Evolutionary conservation across 2,797 vertebrate genomes (phyloP).

Genomic region (Dermochelys coriacea): DNA sequence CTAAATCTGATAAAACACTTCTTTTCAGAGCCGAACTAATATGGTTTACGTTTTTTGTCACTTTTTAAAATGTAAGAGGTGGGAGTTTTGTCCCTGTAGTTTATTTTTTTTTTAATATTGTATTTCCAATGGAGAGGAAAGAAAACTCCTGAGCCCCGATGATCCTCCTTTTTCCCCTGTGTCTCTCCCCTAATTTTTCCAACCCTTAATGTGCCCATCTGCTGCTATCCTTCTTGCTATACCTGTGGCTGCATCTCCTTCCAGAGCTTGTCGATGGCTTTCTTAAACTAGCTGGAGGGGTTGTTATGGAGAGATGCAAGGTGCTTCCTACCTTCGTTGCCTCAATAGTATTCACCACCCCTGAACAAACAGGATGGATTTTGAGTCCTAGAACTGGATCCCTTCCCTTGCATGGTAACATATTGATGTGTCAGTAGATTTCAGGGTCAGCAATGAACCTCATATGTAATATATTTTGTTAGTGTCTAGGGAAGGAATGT

Average conservation of each 20-base stretch:
- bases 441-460: background rate
- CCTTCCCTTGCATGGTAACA: background rate
- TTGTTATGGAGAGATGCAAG: background rate
- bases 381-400: background rate
- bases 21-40: background rate
- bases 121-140: background rate
- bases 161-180: background rate
- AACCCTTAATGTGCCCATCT: background rate
- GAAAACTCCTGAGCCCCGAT: background rate
- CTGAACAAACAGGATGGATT: constrained; percentile 5
- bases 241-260: background rate
- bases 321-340: background rate
- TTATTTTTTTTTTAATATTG: background rate
- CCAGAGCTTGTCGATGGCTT: background rate
- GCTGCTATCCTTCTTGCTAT: background rate
- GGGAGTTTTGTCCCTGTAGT: background rate
- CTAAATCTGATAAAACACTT: background rate
- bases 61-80: background rate
- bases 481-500: background rate
- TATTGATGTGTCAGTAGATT: background rate
- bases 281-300: background rate
- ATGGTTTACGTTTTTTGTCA: background rate
- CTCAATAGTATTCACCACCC: background rate
- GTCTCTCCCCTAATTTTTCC: background rate
- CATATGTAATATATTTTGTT: constrained; percentile 1